Evolutionary conservation across 1,140 invertebrate species (phyloP).

Genomic region (Calliopsis andreniformis): DNA sequence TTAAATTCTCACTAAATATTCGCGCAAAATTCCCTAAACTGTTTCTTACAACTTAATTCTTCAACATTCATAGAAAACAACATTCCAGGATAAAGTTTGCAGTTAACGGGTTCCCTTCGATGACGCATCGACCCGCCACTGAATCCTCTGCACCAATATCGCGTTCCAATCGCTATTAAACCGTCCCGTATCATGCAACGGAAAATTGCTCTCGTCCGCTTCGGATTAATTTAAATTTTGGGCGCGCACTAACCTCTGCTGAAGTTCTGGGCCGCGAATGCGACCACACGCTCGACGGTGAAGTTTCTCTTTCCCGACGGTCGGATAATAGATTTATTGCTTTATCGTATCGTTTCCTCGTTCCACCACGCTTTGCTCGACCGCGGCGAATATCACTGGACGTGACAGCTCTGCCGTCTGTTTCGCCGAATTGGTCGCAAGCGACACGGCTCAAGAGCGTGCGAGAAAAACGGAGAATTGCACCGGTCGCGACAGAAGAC

Average conservation of each 20-base stretch:
- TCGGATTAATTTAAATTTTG: slow-evolving; percentile 54
- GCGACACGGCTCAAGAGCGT: slow-evolving; percentile 15
- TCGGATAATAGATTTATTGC: slow-evolving; percentile 17
- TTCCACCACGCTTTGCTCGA: neutral
- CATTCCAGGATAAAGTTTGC: neutral
- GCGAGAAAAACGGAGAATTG: slow-evolving; percentile 2
- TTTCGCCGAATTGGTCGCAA: neutral
- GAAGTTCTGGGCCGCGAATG: slow-evolving; percentile 52
- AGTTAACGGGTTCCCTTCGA: neutral
- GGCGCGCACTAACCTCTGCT: slow-evolving; percentile 64
- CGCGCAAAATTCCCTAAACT: neutral
- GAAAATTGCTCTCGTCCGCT: neutral
- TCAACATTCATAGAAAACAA: neutral
- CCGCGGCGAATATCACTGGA: neutral
- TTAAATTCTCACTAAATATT: neutral
- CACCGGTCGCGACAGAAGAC: slow-evolving; percentile 14
- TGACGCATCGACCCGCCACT: neutral
- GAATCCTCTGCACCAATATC: too few species aligned
- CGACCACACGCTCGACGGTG: slow-evolving; percentile 52
- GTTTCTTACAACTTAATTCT: too few species aligned
- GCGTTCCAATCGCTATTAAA: neutral
- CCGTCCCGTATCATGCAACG: neutral
- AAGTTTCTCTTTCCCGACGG: slow-evolving; percentile 53
- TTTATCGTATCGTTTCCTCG: slow-evolving; percentile 11
- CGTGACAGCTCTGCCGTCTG: neutral